phyloP scores from a whole-genome alignment of 2,797 vertebrate genomes.

The Cryptoprocta ferox region DNA sequence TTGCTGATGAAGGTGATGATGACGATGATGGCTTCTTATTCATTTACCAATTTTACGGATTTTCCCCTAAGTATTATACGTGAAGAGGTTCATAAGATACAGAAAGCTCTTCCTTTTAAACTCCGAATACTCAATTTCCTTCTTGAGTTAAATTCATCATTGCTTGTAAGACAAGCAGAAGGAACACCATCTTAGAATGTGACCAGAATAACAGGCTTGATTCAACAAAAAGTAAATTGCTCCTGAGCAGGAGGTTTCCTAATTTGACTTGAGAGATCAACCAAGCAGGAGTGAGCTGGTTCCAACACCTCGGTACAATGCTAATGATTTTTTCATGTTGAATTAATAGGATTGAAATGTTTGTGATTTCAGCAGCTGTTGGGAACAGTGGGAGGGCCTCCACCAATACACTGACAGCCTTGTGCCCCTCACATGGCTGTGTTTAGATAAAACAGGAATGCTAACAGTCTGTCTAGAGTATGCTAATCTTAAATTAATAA shows the following conservation, averaged over 20 bases:
- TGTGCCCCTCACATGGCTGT: constrained; percentile 60
- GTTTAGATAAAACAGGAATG: constrained; percentile 74
- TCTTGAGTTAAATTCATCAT: constrained; percentile 55
- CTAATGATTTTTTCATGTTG: constrained; percentile 79
- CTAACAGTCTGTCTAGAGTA: constrained; percentile 63
- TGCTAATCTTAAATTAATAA: constrained; percentile 76
- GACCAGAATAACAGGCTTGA: constrained; percentile 71
- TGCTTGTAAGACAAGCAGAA: constrained; percentile 71
- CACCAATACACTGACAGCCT: constrained; percentile 68
- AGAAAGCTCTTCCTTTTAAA: not conserved
- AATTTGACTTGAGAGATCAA: constrained; percentile 77
- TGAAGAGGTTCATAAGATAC: not conserved
- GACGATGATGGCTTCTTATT: not conserved
- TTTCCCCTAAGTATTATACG: not conserved
- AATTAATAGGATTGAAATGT: constrained; percentile 84
- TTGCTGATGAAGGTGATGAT: not conserved
- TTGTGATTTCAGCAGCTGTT: constrained; percentile 84
- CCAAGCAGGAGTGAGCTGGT: constrained; percentile 65
- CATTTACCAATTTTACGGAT: not conserved
- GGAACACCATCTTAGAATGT: constrained; percentile 60
- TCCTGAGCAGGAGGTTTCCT: constrained; percentile 58
- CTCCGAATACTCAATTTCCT: constrained; percentile 39
- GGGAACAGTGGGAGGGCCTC: constrained; percentile 75
- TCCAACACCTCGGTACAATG: constrained; percentile 73
- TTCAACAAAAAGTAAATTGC: constrained; percentile 73